Percentiles rank a stretch among this genome's conserved stretches.
These are phyloP conservation scores for Galbula dea DNA, from an alignment of 2,113 vertebrate genomes.

Conservation along the genomic window DNA sequence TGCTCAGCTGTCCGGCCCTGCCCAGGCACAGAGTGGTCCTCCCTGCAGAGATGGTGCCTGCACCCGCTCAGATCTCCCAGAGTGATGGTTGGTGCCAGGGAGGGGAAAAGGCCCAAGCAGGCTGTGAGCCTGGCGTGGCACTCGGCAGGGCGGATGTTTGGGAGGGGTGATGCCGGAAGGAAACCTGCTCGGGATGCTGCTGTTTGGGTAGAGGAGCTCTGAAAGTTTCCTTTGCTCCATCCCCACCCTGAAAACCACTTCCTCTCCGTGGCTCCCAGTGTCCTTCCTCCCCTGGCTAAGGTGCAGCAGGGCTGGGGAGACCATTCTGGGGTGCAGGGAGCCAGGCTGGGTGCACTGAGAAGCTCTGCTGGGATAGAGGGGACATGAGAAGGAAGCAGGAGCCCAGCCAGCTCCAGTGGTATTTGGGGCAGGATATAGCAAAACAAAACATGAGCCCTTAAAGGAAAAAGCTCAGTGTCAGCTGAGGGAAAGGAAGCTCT, in stretches of 20 bases:
- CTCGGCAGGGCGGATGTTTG: neutral
- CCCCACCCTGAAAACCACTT: neutral
- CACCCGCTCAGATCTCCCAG: neutral
- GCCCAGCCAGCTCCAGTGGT: neutral
- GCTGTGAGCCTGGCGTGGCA: neutral
- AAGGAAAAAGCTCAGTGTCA: neutral
- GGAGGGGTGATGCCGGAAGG: neutral
- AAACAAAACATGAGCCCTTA: neutral
- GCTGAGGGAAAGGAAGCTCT: neutral
- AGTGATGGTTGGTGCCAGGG: neutral
- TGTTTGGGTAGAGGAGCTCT: neutral
- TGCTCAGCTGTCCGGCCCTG: neutral
- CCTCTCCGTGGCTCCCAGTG: neutral
- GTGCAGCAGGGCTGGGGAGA: neutral
- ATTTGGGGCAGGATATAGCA: conserved; percentile 30
- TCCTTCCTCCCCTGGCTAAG: neutral
- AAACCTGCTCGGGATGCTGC: conserved; percentile 12
- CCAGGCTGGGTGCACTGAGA: neutral
- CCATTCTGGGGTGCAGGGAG: neutral
- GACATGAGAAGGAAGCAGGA: neutral
- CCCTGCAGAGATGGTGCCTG: rapidly evolving
- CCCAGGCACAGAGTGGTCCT: neutral
- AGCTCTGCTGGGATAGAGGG: neutral
- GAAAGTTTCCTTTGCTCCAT: conserved; percentile 24
- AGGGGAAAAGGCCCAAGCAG: neutral